These are phyloP conservation scores for Erithacus rubecula DNA, from an alignment of 2,797 vertebrate genomes.

Conservation along the genomic window DNA sequence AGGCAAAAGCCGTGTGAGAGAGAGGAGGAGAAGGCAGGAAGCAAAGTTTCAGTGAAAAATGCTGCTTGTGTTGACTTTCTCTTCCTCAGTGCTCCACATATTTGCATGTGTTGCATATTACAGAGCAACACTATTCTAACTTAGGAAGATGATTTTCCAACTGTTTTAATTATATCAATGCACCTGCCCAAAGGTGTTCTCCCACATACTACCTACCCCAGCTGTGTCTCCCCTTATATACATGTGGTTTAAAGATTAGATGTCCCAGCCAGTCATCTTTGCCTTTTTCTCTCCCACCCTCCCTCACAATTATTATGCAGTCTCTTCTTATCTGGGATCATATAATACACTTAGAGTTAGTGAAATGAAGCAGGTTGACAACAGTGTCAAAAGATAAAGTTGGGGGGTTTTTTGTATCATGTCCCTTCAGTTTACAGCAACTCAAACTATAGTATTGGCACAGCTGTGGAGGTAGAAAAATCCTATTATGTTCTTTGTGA, in stretches of 20 bases:
- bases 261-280: not conserved
- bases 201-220: too few relatives aligned
- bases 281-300: not conserved
- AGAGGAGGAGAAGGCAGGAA: not conserved
- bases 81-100: not conserved
- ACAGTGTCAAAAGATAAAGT: not conserved
- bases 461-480: not conserved
- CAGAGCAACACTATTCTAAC: not conserved
- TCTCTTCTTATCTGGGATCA: not conserved
- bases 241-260: not conserved
- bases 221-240: rapidly evolving
- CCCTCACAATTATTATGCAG: not conserved
- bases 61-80: not conserved
- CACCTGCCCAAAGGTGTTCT: not conserved
- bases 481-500: not conserved
- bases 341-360: not conserved
- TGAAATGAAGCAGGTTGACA: not conserved
- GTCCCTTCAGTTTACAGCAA: not conserved
- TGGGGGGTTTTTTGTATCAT: not conserved
- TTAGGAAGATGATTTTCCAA: not conserved
- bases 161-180: not conserved
- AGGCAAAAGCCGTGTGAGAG: not conserved
- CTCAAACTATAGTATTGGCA: not conserved
- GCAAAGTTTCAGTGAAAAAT: not conserved
- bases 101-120: not conserved